Evolutionary conservation across 92 coral and sea anemone species (phyloP), one percentile per base, ranked within the genome.

Genomic region (Ricordea florida): DNA sequence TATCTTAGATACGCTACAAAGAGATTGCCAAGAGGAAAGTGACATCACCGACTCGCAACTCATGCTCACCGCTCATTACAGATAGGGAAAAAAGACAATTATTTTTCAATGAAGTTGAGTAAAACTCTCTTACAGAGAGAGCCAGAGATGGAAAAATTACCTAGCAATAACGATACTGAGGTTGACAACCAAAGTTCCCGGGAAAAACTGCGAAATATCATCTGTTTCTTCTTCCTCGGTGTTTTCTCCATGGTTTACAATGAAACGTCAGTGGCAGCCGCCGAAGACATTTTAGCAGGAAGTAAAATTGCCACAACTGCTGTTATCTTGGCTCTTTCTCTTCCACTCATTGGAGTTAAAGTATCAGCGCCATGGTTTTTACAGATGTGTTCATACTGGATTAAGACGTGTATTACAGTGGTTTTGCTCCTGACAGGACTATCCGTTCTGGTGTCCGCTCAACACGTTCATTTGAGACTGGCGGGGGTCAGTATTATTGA

Each of bases 211-310:
- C 8, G n/a, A 37, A 8, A 37, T 8, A 37, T 82, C 10, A 18
- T 76, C 0, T 75, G 87, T 23, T 88, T 88, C 35, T 62, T 78
- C 56, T 42, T 48, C 58, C 71, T 88, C 37, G 93, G 93, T 3
- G 22, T 63, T 30, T 58, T 88, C 42, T 41, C 82, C 61, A 57
- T 83, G 71, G 27, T 88, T 4, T 83, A 55, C 64, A 88, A 83
- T 16, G 86, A 88, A 65, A 57, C 83, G 21, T 26, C 72, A 10
- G 64, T 83, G 1, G 55, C 62, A 16, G 78, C 83, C 13, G 83
- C 86, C 1, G 80, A 78, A 27, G 89, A 88, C 55, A 50, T 83
- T 34, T 56, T 83, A 58, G 66, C 87, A 1, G 93, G 89, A 29
- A 84, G 76, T 13, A 29, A 40, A 15, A 51, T 83, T 46, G 82